Conservation (phyloP, 2,113 vertebrate genomes). For the Hassar affinis region DNA sequence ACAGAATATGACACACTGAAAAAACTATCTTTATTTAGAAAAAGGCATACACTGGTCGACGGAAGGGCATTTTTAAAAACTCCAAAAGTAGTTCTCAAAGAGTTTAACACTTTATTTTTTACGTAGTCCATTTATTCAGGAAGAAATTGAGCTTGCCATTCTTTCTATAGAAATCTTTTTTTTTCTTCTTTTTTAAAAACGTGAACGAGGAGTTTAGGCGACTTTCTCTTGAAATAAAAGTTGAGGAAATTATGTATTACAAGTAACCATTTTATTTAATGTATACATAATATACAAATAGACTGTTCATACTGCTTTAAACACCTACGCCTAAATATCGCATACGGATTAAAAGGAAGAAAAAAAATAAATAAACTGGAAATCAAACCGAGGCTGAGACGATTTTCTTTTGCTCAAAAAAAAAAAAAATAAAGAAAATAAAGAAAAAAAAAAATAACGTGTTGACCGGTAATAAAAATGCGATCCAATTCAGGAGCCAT, state of each 20-base stretch:
- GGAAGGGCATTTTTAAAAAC: constrained; percentile 94
- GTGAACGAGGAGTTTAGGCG: constrained; percentile 57
- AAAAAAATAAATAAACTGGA: constrained; percentile 84
- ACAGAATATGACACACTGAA: constrained; percentile 78
- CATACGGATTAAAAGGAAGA: constrained; percentile 81
- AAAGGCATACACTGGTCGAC: constrained; percentile 96
- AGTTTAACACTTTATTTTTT: constrained; percentile 72
- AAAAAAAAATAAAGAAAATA: constrained; percentile 66
- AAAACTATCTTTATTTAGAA: constrained; percentile 91
- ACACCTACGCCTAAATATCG: constrained; percentile 74
- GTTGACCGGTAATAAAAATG: constrained; percentile 71
- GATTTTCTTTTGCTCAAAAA: constrained; percentile 34
- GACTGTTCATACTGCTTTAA: constrained; percentile 80
- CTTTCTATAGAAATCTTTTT: constrained; percentile 55
- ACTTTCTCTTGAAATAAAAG: constrained; percentile 68
- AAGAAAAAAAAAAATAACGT: constrained; percentile 60
- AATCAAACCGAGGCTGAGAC: constrained; percentile 89
- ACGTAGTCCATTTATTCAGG: constrained; percentile 69
- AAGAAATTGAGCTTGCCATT: constrained; percentile 60
- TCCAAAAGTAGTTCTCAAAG: constrained; percentile 90
- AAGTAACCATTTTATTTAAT: constrained; percentile 80
- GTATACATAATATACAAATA: constrained; percentile 96
- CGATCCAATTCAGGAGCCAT: constrained; percentile 77
- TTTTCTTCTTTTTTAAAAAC: constrained; percentile 73
- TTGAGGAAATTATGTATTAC: constrained; percentile 69